These are phyloP conservation scores for Heliocidaris erythrogramma DNA, from an alignment of 35 echinoderm and acorn worm species.

Conservation along the genomic window DNA sequence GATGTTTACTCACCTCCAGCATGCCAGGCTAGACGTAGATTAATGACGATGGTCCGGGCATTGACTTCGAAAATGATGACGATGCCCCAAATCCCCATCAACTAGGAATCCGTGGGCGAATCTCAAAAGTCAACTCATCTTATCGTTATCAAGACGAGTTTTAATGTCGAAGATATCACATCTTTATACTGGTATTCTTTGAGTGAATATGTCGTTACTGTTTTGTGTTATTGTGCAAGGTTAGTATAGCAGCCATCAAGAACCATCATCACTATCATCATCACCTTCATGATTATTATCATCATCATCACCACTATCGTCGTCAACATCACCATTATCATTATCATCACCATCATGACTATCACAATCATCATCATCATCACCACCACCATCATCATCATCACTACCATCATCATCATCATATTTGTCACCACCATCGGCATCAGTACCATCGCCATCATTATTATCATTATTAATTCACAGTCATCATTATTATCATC, in stretches of 20 bases:
- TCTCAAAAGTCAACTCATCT: not conserved
- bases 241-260: too few relatives aligned
- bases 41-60: not conserved
- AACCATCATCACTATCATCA: too few relatives aligned
- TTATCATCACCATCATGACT: not conserved
- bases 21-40: not conserved
- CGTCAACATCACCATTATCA: not conserved
- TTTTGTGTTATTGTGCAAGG: too few relatives aligned
- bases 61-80: not conserved
- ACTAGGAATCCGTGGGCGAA: not conserved
- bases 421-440: not conserved
- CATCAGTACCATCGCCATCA: not conserved
- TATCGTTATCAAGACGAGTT: not conserved
- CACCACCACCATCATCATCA: not conserved
- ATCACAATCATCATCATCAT: not conserved
- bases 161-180: not conserved
- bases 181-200: not conserved
- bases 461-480: not conserved
- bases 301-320: not conserved
- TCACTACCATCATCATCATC: not conserved
- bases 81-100: not conserved
- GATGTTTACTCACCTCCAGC: not conserved
- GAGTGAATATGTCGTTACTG: not conserved
- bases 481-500: not conserved
- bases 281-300: too few relatives aligned